Evolutionary conservation across 2,113 vertebrate species (phyloP).

Genomic region (Cervus canadensis): DNA sequence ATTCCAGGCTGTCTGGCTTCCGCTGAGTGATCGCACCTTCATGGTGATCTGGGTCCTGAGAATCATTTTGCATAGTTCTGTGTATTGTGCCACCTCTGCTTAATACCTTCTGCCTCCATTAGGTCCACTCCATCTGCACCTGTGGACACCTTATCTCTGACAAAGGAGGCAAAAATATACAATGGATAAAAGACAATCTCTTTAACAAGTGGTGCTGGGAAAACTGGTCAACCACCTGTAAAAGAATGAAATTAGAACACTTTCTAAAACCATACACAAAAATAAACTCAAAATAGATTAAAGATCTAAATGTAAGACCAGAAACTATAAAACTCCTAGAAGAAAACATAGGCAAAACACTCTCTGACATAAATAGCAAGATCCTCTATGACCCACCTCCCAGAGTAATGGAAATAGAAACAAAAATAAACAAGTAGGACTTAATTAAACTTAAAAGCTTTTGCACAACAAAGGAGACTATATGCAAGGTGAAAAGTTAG

Average conservation of each 20-base stretch:
- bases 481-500: background rate
- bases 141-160: background rate
- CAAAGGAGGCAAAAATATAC: background rate
- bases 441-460: background rate
- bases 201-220: background rate
- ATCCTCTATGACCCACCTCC: background rate
- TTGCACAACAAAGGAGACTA: background rate
- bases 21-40: no score
- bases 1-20: no score
- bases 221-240: background rate
- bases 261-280: background rate
- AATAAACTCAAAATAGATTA: background rate
- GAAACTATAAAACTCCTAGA: background rate
- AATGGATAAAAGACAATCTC: background rate
- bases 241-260: background rate
- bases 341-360: background rate
- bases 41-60: no score
- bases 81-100: no score
- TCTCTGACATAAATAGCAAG: background rate
- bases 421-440: background rate
- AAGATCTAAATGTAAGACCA: background rate
- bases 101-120: no score
- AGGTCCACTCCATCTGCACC: background rate
- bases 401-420: background rate
- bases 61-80: no score